These are phyloP conservation scores for Trichonephila clavata DNA, from an alignment of 1,140 invertebrate species.

Conservation along the genomic window DNA sequence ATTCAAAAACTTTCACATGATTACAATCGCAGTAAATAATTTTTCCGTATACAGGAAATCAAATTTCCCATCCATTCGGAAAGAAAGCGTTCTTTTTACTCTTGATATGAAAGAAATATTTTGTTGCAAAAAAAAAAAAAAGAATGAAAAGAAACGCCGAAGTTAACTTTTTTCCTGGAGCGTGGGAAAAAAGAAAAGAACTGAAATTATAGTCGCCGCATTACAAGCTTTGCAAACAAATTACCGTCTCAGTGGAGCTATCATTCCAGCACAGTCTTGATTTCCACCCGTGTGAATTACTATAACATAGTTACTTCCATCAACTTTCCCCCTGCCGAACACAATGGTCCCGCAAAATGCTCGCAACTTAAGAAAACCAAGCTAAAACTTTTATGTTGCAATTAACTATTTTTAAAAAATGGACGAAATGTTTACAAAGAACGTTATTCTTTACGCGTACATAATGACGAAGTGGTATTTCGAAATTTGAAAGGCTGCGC, in stretches of 20 bases:
- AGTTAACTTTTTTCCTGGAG: not conserved
- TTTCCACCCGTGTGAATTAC: constrained; percentile 49
- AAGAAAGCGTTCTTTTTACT: not conserved
- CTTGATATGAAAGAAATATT: not conserved
- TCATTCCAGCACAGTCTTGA: not conserved
- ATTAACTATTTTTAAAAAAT: not conserved
- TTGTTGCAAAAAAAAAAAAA: not conserved
- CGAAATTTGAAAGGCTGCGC: not conserved
- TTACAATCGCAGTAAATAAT: not conserved
- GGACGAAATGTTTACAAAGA: not conserved
- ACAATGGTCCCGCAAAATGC: constrained; percentile 25
- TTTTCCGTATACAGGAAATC: not conserved
- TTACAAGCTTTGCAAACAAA: not conserved
- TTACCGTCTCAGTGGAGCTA: not conserved
- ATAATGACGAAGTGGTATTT: not conserved
- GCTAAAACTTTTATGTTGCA: not conserved
- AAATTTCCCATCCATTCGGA: not conserved
- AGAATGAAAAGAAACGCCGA: not conserved
- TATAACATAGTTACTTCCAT: constrained; percentile 16
- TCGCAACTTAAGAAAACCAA: not conserved
- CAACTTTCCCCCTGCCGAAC: not conserved
- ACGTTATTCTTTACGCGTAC: not conserved
- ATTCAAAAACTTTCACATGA: not conserved
- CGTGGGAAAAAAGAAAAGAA: not conserved
- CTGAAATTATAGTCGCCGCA: not conserved